These are phyloP conservation scores for Cyaniris semiargus DNA, from an alignment of 2,888 invertebrate genomes.

Conservation along the genomic window DNA sequence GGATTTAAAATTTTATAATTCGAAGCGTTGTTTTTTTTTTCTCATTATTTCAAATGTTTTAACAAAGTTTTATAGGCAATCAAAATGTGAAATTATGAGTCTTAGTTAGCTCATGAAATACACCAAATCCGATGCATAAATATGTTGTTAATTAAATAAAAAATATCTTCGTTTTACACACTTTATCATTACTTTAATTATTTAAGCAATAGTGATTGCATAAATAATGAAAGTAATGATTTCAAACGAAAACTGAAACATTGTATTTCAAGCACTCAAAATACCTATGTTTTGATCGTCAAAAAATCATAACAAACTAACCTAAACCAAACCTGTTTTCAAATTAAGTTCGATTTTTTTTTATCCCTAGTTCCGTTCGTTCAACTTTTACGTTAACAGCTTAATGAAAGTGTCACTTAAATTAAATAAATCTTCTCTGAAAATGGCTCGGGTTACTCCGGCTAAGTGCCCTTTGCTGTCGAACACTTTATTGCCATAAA, in stretches of 20 bases:
- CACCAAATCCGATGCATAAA: too few relatives aligned
- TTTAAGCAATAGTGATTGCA: too few relatives aligned
- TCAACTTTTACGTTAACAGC: constrained; percentile 1
- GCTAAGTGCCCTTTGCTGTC: constrained; percentile 18
- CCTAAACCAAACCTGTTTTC: not conserved
- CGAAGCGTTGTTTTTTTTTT: too few relatives aligned
- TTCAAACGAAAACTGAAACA: not conserved
- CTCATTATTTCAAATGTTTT: too few relatives aligned
- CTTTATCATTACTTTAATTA: too few relatives aligned
- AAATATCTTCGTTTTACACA: too few relatives aligned
- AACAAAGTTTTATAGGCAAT: too few relatives aligned
- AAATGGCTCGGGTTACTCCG: constrained; percentile 15
- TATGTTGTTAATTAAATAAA: too few relatives aligned
- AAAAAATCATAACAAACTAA: not conserved
- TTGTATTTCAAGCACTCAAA: not conserved
- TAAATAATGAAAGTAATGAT: too few relatives aligned
- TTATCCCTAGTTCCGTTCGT: not conserved
- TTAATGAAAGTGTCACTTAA: constrained; percentile 17
- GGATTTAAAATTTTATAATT: too few relatives aligned
- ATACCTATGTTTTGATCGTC: not conserved
- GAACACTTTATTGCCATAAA: constrained; percentile 4
- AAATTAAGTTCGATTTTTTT: not conserved
- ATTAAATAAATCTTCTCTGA: constrained; percentile 18
- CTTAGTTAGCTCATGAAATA: too few relatives aligned
- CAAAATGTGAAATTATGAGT: too few relatives aligned